Conservation (phyloP, 2,888 invertebrate species). For the Buathra laborator region DNA sequence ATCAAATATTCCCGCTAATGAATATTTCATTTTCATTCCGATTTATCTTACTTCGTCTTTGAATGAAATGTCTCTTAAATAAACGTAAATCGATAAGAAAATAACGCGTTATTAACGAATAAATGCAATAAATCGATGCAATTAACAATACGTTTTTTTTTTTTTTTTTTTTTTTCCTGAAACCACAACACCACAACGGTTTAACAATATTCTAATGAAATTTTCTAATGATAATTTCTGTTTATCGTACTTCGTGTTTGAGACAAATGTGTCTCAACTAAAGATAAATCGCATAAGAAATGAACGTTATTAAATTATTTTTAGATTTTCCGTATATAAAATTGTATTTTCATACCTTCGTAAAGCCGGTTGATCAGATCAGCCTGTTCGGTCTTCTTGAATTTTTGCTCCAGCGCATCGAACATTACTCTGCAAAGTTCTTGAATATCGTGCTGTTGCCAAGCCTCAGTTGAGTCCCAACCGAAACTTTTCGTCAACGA, state of each 20-base stretch:
- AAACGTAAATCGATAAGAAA: neutral
- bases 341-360: slow-evolving; percentile 86
- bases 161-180: no score
- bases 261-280: neutral
- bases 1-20: neutral
- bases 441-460: slow-evolving; percentile 97
- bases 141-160: no score
- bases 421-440: slow-evolving; percentile 96
- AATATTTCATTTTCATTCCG: no score
- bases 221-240: no score
- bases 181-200: no score
- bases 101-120: neutral
- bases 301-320: neutral
- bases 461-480: slow-evolving; percentile 95
- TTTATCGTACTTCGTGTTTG: neutral
- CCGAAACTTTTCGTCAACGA: slow-evolving; percentile 95
- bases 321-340: neutral
- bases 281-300: neutral
- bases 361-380: slow-evolving; percentile 94
- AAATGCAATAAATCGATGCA: no score
- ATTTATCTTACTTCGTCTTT: neutral
- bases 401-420: slow-evolving; percentile 94
- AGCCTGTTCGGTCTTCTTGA: slow-evolving; percentile 93
- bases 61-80: neutral
- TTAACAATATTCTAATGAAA: neutral